phyloP scores from a whole-genome alignment of 2,888 invertebrate genomes.

The Pseudococcus viburni region DNA sequence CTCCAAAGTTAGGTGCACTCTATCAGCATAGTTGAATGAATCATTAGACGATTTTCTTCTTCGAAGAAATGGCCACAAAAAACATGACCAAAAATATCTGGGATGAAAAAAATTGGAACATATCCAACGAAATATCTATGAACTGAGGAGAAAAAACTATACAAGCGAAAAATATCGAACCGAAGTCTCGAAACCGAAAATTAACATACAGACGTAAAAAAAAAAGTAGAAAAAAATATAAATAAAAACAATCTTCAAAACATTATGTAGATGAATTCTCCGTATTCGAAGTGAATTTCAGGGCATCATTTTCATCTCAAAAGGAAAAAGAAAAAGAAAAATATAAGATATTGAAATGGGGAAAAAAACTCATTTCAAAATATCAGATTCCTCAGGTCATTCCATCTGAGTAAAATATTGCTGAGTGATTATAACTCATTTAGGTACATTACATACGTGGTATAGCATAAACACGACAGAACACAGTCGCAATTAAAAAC shows the following conservation, averaged over 20 bases:
- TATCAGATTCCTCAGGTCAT: no score
- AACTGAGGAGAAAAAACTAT: background rate
- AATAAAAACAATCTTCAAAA: background rate
- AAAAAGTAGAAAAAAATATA: background rate
- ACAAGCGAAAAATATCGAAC: background rate
- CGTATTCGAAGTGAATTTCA: background rate
- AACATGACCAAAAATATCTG: background rate
- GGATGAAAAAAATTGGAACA: background rate
- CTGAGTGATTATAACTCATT: background rate
- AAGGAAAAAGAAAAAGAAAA: background rate
- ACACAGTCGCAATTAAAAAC: conserved; percentile 12
- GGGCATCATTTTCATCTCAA: background rate
- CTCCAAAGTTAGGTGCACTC: background rate
- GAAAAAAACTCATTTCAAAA: background rate
- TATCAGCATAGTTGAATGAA: background rate
- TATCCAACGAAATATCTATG: background rate
- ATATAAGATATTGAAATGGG: background rate
- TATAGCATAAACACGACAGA: background rate
- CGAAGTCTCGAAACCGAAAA: background rate
- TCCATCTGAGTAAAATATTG: background rate
- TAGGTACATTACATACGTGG: background rate
- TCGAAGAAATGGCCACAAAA: background rate
- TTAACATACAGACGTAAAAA: background rate
- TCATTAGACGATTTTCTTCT: background rate
- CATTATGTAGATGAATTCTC: background rate